phyloP scores from a whole-genome alignment of 2,888 invertebrate species.

The Drosophila mayaguana region DNA sequence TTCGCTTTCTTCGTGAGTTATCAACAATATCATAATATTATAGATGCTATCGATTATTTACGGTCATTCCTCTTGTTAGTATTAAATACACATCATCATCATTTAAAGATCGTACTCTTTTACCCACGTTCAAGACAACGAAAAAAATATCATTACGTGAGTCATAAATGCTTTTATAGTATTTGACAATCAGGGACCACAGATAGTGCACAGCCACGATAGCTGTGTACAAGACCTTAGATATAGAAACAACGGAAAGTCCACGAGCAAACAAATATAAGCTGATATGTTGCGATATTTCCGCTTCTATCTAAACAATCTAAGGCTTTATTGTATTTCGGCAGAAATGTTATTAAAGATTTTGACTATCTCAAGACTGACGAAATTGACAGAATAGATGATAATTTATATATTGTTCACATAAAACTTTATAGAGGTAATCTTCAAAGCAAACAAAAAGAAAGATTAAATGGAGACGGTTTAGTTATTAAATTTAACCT shows the following conservation, averaged over 20 bases:
- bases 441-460: not conserved
- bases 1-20: not conserved
- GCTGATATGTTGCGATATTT: slow-evolving; percentile 14
- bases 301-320: slow-evolving; percentile 14
- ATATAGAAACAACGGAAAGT: not conserved
- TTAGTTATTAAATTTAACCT: not conserved
- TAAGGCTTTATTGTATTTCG: slow-evolving; percentile 1
- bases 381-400: not conserved
- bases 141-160: slow-evolving; percentile 12
- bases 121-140: not conserved
- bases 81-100: not conserved
- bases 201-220: slow-evolving; percentile 19
- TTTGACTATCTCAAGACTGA: not conserved
- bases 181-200: slow-evolving; percentile 8
- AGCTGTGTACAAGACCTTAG: not conserved
- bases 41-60: not conserved
- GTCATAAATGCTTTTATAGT: slow-evolving; percentile 21
- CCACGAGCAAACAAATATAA: not conserved
- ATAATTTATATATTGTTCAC: not conserved
- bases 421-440: not conserved
- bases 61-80: not conserved
- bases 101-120: not conserved
- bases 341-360: not conserved
- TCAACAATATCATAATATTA: not conserved
- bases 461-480: not conserved